Evolutionary conservation across 2,113 vertebrate species (phyloP).

Genomic region (Phrynocephalus versicolor): DNA sequence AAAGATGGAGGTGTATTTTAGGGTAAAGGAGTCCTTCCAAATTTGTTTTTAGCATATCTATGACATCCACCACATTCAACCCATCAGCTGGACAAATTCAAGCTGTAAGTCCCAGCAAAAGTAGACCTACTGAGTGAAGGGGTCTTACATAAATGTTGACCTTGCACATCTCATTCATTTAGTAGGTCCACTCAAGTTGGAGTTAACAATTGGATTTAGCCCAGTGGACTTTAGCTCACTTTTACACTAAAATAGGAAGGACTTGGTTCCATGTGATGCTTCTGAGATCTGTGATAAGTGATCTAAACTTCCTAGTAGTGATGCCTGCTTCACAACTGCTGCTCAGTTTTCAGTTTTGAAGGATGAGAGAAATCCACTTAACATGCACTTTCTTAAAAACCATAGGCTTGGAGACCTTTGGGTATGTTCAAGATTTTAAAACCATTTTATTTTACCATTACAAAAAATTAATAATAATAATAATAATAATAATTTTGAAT

Average conservation of each 20-base stretch:
- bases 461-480: not conserved
- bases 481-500: constrained; percentile 6
- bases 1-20: no score
- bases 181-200: not conserved
- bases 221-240: not conserved
- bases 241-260: not conserved
- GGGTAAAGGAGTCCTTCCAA: no score
- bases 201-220: not conserved
- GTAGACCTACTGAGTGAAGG: not conserved
- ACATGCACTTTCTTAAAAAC: not conserved
- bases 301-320: not conserved
- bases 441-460: constrained; percentile 3
- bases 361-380: not conserved
- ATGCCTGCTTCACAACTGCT: not conserved
- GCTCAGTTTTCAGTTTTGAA: not conserved
- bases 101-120: not conserved
- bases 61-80: not conserved
- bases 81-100: not conserved
- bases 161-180: not conserved
- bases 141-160: not conserved
- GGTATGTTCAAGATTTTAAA: constrained; percentile 23
- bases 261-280: not conserved
- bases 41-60: no score
- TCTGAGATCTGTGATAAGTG: not conserved
- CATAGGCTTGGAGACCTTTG: not conserved